phyloP scores from a whole-genome alignment of 2,888 invertebrate genomes.

The Xylophagus ater region DNA sequence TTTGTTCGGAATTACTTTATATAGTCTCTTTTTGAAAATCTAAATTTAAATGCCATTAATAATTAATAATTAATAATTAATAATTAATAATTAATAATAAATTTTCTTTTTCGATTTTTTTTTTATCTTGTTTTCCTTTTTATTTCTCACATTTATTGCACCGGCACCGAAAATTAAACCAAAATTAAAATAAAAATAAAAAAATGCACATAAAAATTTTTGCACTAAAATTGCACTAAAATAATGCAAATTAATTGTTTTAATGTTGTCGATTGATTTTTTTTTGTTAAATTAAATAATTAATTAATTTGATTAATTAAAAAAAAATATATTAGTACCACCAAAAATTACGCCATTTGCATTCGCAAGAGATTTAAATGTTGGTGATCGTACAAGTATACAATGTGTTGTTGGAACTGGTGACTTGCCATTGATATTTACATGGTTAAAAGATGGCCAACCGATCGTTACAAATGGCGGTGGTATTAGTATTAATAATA shows the following conservation, averaged over 20 bases:
- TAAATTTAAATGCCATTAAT: background rate
- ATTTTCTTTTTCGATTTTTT: background rate
- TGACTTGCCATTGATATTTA: slow-evolving; percentile 51
- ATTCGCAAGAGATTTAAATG: slow-evolving; percentile 51
- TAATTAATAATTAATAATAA: background rate
- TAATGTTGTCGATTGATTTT: background rate
- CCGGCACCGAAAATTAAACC: background rate
- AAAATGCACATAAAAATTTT: background rate
- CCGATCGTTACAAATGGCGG: slow-evolving; percentile 30
- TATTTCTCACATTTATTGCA: slow-evolving; percentile 5
- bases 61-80: background rate
- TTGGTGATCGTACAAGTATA: slow-evolving; percentile 48
- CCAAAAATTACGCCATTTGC: slow-evolving; percentile 55
- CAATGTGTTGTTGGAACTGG: slow-evolving; percentile 50
- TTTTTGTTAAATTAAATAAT: background rate
- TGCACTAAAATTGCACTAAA: slow-evolving; percentile 2
- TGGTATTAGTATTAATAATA: slow-evolving; percentile 25
- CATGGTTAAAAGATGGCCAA: slow-evolving; percentile 51
- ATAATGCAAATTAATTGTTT: background rate
- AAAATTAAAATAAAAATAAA: no score
- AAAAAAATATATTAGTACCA: slow-evolving; percentile 41
- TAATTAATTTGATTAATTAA: no score
- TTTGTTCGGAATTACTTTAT: slow-evolving; percentile 11
- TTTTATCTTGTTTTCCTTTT: background rate
- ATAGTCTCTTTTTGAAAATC: background rate